Conservation (phyloP, 2,888 invertebrate genomes). For the Charanyca ferruginea region DNA sequence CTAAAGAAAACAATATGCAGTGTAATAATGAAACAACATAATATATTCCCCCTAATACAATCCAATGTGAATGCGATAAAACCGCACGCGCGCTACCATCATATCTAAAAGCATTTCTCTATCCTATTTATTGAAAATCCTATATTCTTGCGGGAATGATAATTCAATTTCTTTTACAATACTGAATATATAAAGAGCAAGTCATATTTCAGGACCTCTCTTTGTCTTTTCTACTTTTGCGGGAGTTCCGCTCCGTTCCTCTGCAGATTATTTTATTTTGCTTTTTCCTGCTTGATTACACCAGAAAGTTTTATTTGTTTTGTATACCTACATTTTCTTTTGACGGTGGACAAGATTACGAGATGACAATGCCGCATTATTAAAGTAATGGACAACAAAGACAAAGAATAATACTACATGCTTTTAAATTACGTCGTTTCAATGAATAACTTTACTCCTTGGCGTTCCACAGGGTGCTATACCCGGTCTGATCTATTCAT, state of each 20-base stretch:
- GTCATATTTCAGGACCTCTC: conserved; percentile 58
- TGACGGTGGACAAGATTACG: conserved; percentile 13
- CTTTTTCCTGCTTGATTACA: conserved; percentile 58
- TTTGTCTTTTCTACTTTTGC: conserved; percentile 55
- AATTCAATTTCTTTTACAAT: conserved; percentile 61
- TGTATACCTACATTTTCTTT: conserved; percentile 35
- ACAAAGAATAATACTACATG: background rate
- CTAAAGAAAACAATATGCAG: conserved; percentile 50
- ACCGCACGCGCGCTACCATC: conserved; percentile 54
- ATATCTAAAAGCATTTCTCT: conserved; percentile 57
- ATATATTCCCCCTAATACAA: conserved; percentile 48
- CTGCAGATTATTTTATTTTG: conserved; percentile 56
- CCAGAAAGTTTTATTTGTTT: conserved; percentile 52
- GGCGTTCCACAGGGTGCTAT: conserved; percentile 18
- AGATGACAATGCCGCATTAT: conserved; percentile 16
- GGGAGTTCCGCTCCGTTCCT: conserved; percentile 45
- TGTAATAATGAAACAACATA: conserved; percentile 58
- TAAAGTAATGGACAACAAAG: background rate
- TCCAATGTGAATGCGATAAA: conserved; percentile 55
- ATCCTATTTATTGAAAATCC: conserved; percentile 60
- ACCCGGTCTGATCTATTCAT: conserved; percentile 14
- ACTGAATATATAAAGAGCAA: conserved; percentile 61
- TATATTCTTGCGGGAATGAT: conserved; percentile 59
- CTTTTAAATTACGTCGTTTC: background rate
- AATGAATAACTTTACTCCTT: background rate